Conservation (phyloP, 1,140 invertebrate species). For the Theocolax elegans region DNA sequence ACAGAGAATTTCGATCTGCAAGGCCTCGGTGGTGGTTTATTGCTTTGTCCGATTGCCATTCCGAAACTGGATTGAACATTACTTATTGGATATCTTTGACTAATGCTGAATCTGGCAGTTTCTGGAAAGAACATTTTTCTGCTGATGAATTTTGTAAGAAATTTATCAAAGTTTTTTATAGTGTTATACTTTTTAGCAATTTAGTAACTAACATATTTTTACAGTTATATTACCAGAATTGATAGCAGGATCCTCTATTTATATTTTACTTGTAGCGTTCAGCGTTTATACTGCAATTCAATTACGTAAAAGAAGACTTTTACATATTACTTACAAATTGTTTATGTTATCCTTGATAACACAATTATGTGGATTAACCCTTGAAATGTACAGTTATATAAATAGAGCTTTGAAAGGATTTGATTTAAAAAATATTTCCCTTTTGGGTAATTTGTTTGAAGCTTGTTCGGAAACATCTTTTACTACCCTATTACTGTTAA, state of each 20-base stretch:
- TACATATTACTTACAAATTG: constrained; percentile 90
- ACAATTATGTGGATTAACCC: constrained; percentile 73
- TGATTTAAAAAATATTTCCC: constrained; percentile 44
- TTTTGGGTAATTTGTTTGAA: constrained; percentile 75
- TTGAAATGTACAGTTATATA: constrained; percentile 42
- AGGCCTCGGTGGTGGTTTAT: constrained; percentile 61
- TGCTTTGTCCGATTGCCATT: constrained; percentile 55
- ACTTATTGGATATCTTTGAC: constrained; percentile 72
- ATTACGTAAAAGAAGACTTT: constrained; percentile 78
- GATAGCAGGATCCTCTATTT: constrained; percentile 73
- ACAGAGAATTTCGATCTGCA: constrained; percentile 53
- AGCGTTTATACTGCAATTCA: constrained; percentile 76
- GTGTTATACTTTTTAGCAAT: too few relatives aligned
- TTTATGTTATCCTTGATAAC: constrained; percentile 78
- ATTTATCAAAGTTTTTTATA: constrained; percentile 12
- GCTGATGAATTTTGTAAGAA: constrained; percentile 93
- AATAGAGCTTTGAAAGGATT: constrained; percentile 46
- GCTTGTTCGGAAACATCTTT: constrained; percentile 79
- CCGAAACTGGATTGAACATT: constrained; percentile 52
- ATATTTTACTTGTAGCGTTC: constrained; percentile 56
- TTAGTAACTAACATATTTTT: constrained; percentile 48
- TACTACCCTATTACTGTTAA: constrained; percentile 81
- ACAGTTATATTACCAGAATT: constrained; percentile 81
- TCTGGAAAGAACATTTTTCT: constrained; percentile 89
- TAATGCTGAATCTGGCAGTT: constrained; percentile 80